A percentile compares a stretch with the other conserved stretches of the same genome.
Evolutionary conservation across 2,797 vertebrate genomes (phyloP).

Genomic region (Buphagus erythrorhynchus): DNA sequence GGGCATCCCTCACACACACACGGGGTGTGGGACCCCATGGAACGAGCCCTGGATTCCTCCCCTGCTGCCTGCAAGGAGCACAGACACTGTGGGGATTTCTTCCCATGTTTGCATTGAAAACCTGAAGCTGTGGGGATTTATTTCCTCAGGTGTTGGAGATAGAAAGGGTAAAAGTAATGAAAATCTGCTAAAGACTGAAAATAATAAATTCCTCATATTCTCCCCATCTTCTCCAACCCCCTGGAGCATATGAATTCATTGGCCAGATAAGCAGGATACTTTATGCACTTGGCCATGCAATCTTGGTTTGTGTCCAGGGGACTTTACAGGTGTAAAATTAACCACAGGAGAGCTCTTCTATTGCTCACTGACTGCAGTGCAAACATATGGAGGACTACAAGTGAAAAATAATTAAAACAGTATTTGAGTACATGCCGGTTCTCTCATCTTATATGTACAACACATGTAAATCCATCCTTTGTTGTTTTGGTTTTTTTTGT

Average conservation of each 20-base stretch:
- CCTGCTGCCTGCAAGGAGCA: background rate
- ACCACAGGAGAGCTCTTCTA: slow-evolving; percentile 63
- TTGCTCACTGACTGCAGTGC: slow-evolving; percentile 67
- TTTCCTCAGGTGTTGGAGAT: background rate
- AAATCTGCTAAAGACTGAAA: slow-evolving; percentile 40
- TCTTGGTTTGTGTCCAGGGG: slow-evolving; percentile 47
- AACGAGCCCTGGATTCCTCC: background rate
- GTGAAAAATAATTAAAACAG: slow-evolving; percentile 61
- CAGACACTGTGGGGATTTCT: background rate
- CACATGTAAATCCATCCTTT: background rate
- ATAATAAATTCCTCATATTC: slow-evolving; percentile 29
- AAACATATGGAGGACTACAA: slow-evolving; percentile 65
- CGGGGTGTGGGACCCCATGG: accelerated
- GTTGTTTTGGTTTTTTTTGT: background rate
- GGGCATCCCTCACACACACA: background rate
- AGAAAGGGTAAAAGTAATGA: slow-evolving; percentile 29
- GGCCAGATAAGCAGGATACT: slow-evolving; percentile 47
- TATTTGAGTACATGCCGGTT: slow-evolving; percentile 56
- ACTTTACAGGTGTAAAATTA: slow-evolving; percentile 68
- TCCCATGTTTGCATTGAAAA: background rate
- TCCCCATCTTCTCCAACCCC: background rate
- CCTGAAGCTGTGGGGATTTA: background rate
- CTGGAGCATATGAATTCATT: slow-evolving; percentile 36
- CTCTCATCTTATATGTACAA: background rate
- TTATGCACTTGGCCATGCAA: slow-evolving; percentile 23